Base-by-base conservation (phyloP, 1,140 invertebrate species). In the Halesus radiatus region DNA sequence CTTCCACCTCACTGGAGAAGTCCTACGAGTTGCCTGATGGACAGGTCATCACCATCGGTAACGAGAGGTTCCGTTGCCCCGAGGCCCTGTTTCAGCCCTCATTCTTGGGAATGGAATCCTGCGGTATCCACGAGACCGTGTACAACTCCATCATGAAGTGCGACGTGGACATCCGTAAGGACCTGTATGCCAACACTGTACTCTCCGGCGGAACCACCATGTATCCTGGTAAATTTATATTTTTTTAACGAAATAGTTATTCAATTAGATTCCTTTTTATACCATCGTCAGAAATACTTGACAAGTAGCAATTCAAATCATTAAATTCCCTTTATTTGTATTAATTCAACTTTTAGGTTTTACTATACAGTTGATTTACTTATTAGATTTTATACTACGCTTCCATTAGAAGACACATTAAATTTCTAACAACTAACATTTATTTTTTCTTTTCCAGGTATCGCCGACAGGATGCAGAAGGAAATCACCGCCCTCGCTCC, bases 81-180 rank as follows among this genome's bases (percentile, higher is more conserved):
- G 96, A 98, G 88, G 96, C 96, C 77, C 91, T 98, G 80, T 98
- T 98, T 93, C 96, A 97, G 86, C 96, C 96, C 68, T 95, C 94
- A 5, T 96, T 96, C 92, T 89, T 96, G 87, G 95, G 96, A 84
- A 97, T 97, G 96, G 96, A 97, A 91, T 94, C 95, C 26, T 95
- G 94, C 84, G 96, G 96, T 82, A 96, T 97, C 87, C 96, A 97
- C 86, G 96, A 97, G 87, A 97, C 97, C 80, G 96, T 95, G 73
- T 98, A 97, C 92, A 97, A 97, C 90, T 96, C 95, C 62, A 98
- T 98, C 89, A 97, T 97, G 96, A 97, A 98, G 90, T 97, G 96
- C 87, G 96, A 97, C 86, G 95, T 97, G 1, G 95, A 97, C 85
- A 96, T 97, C 89, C 92, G 95, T 87, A 96, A 96, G 91, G 96